Percentiles rank a stretch among this genome's conserved stretches.
Conservation (phyloP, 2,888 invertebrate species). For the Cerceris ruficornis region DNA sequence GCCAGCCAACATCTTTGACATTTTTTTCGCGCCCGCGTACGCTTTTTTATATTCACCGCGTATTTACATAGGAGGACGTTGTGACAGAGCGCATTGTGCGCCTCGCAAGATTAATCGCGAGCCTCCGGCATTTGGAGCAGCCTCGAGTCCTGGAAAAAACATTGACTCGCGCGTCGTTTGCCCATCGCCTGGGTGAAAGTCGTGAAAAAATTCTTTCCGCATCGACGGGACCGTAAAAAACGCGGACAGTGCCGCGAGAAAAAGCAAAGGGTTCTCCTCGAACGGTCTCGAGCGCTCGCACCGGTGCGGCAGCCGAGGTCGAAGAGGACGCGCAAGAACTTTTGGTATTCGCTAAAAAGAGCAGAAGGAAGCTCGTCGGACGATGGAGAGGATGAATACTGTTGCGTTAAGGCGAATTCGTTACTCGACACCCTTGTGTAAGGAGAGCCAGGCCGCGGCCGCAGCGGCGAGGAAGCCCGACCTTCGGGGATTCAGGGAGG, state of each 20-base stretch:
- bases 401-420: conserved; percentile 45
- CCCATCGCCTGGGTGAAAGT: too few relatives aligned
- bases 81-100: conserved; percentile 12
- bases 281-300: not conserved
- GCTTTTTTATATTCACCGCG: conserved; percentile 12
- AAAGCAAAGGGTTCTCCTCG: not conserved
- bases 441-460: conserved; percentile 68
- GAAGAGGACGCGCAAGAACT: too few relatives aligned
- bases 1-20: conserved; percentile 1
- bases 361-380: not conserved
- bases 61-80: conserved; percentile 37
- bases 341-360: not conserved
- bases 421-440: conserved; percentile 76
- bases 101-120: conserved; percentile 19
- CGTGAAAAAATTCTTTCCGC: too few relatives aligned
- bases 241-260: too few relatives aligned
- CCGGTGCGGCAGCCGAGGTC: not conserved
- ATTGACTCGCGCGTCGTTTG: too few relatives aligned
- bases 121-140: not conserved
- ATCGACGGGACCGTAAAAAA: too few relatives aligned
- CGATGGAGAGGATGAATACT: conserved; percentile 15
- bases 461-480: conserved; percentile 53
- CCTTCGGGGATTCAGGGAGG: conserved; percentile 43
- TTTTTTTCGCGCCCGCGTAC: not conserved
- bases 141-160: too few relatives aligned